Percentiles rank a stretch among this genome's conserved stretches.
These are phyloP conservation scores for Eunapius fragilis DNA, from an alignment of 37 sponge, comb jelly and placozoan species.

Conservation along the genomic window DNA sequence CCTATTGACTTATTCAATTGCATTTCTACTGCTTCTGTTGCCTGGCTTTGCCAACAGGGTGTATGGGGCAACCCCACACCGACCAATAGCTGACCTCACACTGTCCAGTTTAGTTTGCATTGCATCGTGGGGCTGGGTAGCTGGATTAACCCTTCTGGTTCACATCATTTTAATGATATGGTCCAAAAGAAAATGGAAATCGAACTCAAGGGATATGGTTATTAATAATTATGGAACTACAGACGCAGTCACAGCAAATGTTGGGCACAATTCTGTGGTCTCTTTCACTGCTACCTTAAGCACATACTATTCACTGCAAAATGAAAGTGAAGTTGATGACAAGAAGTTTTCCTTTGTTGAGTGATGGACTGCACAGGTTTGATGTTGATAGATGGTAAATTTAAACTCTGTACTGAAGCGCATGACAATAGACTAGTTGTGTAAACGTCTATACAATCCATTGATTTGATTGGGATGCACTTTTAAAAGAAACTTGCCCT, in stretches of 20 bases:
- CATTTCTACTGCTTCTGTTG: neutral
- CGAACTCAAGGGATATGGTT: neutral
- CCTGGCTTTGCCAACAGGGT: neutral
- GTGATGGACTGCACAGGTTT: no score
- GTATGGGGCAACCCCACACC: neutral
- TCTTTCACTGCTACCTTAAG: neutral
- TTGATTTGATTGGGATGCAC: no score
- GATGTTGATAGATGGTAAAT: no score
- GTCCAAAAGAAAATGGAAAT: neutral
- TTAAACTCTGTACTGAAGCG: no score
- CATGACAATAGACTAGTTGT: no score
- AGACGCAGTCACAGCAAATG: neutral
- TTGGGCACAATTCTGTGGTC: neutral
- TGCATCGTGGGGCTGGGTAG: neutral
- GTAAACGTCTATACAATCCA: no score
- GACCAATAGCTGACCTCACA: neutral
- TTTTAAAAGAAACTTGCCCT: no score
- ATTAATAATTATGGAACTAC: neutral
- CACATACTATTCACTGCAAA: neutral
- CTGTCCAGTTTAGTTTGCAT: neutral
- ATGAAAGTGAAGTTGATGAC: neutral
- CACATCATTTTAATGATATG: neutral
- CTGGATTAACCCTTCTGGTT: neutral
- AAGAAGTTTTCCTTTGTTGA: neutral
- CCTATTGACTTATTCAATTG: neutral